Evolutionary conservation across 2,113 vertebrate genomes (phyloP).

Genomic region (Isichthys henryi): DNA sequence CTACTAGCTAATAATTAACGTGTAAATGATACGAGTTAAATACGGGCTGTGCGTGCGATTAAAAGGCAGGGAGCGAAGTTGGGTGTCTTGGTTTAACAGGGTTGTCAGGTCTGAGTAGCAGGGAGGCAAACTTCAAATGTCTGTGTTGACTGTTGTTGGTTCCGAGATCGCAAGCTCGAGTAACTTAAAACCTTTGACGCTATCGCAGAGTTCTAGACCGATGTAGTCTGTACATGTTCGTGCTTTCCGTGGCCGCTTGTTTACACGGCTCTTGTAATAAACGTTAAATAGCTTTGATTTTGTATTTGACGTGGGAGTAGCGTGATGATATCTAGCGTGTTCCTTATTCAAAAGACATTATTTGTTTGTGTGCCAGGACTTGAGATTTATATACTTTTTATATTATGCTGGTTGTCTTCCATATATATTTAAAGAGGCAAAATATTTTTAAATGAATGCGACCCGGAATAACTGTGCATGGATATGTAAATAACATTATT

Average conservation of each 20-base stretch:
- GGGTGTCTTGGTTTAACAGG: background rate
- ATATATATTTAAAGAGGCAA: background rate
- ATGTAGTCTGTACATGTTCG: background rate
- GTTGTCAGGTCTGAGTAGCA: background rate
- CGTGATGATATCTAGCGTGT: background rate
- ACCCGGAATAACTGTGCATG: background rate
- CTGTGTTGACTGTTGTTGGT: slow-evolving; percentile 33
- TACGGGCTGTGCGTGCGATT: background rate
- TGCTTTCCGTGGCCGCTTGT: background rate
- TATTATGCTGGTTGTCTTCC: background rate
- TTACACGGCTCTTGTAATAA: background rate
- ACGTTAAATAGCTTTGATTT: background rate
- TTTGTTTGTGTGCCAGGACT: background rate
- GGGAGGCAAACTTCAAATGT: background rate
- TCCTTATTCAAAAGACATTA: background rate
- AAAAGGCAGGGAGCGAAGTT: background rate
- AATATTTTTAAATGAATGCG: background rate
- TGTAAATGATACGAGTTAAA: background rate
- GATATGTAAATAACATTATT: background rate
- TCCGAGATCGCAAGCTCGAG: slow-evolving; percentile 46
- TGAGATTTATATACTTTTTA: background rate
- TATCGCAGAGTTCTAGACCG: background rate
- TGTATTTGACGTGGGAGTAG: background rate
- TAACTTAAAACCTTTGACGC: slow-evolving; percentile 35
- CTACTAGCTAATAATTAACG: background rate